These are phyloP conservation scores for Labeo rohita DNA, from an alignment of 2,113 vertebrate genomes.

Conservation along the genomic window DNA sequence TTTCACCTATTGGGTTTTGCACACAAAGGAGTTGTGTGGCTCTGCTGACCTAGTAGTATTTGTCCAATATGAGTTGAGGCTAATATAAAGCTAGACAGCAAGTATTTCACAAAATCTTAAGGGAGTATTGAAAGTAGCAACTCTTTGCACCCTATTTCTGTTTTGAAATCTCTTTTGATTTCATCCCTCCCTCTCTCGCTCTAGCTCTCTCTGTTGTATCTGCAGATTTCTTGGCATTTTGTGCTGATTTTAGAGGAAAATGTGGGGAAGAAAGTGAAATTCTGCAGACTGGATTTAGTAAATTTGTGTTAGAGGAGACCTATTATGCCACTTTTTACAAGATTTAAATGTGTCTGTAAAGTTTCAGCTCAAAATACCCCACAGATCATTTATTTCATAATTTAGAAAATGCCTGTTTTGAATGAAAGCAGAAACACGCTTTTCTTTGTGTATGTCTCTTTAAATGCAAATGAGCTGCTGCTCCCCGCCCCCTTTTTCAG, in stretches of 20 bases:
- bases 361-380: too few relatives aligned
- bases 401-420: too few relatives aligned
- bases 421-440: too few relatives aligned
- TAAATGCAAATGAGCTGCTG: too few relatives aligned
- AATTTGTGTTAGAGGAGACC: not conserved
- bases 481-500: too few relatives aligned
- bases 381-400: too few relatives aligned
- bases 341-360: too few relatives aligned
- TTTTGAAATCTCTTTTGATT: not conserved
- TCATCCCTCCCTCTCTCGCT: not conserved
- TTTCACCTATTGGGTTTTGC: slow-evolving; percentile 19
- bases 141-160: not conserved
- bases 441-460: too few relatives aligned
- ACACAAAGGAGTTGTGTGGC: slow-evolving; percentile 7
- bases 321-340: too few relatives aligned
- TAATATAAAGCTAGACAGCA: slow-evolving; percentile 10
- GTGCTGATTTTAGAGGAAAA: not conserved
- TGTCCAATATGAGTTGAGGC: slow-evolving; percentile 27
- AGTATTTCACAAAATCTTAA: slow-evolving; percentile 17
- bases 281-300: not conserved
- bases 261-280: not conserved
- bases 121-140: slow-evolving; percentile 23
- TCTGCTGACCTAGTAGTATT: slow-evolving; percentile 20
- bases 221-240: not conserved
- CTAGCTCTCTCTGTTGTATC: not conserved